Evolutionary conservation across 2,797 vertebrate genomes (phyloP).

Genomic region (Streptopelia turtur): DNA sequence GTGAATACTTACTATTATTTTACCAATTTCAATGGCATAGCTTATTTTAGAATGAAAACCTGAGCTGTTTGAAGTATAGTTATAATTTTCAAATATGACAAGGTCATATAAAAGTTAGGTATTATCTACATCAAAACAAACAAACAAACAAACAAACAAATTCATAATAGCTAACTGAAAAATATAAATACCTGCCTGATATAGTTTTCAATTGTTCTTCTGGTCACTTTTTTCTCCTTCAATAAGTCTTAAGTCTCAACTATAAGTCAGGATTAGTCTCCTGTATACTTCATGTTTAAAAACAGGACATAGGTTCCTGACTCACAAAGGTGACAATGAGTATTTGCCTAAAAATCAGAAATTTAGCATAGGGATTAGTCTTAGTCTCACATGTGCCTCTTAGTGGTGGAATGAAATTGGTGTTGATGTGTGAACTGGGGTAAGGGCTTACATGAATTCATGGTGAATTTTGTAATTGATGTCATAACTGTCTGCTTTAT

Average conservation of each 20-base stretch:
- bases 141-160: neutral
- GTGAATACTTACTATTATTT: neutral
- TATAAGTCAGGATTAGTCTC: neutral
- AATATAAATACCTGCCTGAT: neutral
- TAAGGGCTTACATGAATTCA: slow-evolving; percentile 6
- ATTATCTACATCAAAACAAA: neutral
- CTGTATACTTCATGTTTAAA: neutral
- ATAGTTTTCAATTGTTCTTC: neutral
- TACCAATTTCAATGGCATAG: neutral
- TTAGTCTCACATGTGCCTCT: neutral
- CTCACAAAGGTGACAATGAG: neutral
- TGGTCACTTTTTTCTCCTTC: neutral
- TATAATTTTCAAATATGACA: neutral
- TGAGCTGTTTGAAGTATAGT: neutral
- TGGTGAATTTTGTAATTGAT: slow-evolving; percentile 44
- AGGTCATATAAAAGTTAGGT: neutral
- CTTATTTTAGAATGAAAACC: neutral
- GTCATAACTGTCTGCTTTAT: slow-evolving; percentile 26
- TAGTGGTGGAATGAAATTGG: neutral
- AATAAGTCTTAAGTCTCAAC: neutral
- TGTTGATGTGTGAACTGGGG: slow-evolving; percentile 49
- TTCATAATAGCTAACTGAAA: neutral
- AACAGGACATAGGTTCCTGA: neutral
- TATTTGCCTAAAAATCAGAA: neutral
- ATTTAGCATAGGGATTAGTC: neutral